Evolutionary conservation across 2,113 vertebrate genomes (phyloP).

Genomic region (Monarcha castaneiventris): DNA sequence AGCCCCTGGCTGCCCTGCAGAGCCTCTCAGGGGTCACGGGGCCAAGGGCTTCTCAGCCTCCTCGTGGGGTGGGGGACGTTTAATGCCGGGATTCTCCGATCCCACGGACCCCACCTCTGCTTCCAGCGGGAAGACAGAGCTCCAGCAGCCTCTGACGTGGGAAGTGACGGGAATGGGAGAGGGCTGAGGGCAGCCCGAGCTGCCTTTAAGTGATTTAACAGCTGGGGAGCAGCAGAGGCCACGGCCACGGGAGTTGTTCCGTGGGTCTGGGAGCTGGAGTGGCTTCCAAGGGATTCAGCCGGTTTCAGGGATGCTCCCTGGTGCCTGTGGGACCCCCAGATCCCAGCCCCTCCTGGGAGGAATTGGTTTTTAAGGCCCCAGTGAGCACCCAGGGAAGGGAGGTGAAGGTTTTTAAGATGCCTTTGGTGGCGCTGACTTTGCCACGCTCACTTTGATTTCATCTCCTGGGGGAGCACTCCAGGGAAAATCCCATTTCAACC

Average conservation of each 20-base stretch:
- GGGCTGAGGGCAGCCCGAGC: background rate
- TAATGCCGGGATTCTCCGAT: background rate
- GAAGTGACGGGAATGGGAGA: conserved; percentile 4
- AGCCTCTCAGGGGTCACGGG: background rate
- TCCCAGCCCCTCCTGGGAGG: rapidly evolving
- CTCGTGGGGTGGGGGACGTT: background rate
- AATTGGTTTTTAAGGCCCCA: rapidly evolving
- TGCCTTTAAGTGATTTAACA: background rate
- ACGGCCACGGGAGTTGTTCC: background rate
- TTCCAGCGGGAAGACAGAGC: background rate
- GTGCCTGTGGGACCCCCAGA: background rate
- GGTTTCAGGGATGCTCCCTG: background rate
- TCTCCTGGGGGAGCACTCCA: background rate
- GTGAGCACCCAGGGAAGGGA: rapidly evolving
- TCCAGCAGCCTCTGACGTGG: background rate
- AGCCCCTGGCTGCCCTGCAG: background rate
- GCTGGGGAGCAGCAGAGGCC: background rate
- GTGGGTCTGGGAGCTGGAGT: background rate
- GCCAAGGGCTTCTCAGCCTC: conserved; percentile 10
- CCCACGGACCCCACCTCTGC: conserved; percentile 52
- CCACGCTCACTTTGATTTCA: rapidly evolving
- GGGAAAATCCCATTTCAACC: background rate
- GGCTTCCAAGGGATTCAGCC: background rate
- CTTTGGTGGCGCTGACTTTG: background rate
- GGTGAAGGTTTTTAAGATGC: background rate